These are phyloP conservation scores for Leiothrix lutea DNA, from an alignment of 2,113 vertebrate species.

Conservation along the genomic window DNA sequence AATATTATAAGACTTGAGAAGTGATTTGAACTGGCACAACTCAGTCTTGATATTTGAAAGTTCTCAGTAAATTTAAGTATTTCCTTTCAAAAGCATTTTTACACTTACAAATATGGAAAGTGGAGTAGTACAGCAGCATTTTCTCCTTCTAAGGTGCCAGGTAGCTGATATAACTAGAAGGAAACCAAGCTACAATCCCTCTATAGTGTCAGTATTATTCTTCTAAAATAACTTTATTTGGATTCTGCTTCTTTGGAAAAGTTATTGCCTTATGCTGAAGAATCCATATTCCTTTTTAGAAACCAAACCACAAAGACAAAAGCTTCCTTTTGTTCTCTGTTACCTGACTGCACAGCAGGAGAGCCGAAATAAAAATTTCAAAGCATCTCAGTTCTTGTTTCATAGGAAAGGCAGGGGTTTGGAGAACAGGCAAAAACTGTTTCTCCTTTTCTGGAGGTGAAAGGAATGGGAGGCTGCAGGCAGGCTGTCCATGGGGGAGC, in stretches of 20 bases:
- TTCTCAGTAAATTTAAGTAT: neutral
- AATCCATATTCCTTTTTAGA: neutral
- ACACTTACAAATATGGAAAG: neutral
- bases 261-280: neutral
- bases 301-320: slow-evolving; percentile 26
- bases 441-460: neutral
- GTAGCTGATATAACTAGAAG: neutral
- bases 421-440: neutral
- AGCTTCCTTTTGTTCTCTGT: slow-evolving; percentile 8
- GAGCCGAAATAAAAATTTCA: slow-evolving; percentile 23
- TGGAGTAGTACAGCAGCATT: neutral
- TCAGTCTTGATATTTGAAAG: neutral
- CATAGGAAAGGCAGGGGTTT: neutral
- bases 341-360: slow-evolving; percentile 26
- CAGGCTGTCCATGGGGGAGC: neutral
- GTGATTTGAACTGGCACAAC: neutral
- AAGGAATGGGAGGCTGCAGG: slow-evolving; percentile 18
- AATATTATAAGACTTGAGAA: neutral
- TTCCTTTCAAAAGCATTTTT: neutral
- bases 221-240: neutral
- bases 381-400: neutral
- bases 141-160: neutral
- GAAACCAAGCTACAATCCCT: neutral
- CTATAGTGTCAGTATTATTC: neutral
- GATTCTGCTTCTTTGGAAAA: neutral